phyloP scores from a whole-genome alignment of 37 sponge, comb jelly and placozoan genomes.

The Petrosia ficiformis region DNA sequence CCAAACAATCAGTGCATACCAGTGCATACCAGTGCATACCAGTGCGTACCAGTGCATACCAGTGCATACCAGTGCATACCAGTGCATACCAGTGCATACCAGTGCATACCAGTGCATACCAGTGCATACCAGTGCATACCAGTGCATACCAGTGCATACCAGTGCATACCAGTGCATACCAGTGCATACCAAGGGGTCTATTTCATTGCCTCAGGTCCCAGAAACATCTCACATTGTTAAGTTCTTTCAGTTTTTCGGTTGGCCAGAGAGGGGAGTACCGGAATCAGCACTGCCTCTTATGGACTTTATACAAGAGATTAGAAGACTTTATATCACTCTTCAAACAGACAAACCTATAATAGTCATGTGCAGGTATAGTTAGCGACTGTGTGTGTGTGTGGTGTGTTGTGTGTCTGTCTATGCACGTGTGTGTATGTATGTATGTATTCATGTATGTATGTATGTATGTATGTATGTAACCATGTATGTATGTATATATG shows the following conservation, averaged over 20 bases:
- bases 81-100: too few relatives aligned
- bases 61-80: too few relatives aligned
- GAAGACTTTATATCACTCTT: constrained; percentile 65
- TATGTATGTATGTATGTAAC: not conserved
- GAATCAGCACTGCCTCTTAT: constrained; percentile 58
- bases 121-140: too few relatives aligned
- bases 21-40: too few relatives aligned
- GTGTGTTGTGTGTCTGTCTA: too few relatives aligned
- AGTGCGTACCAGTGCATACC: too few relatives aligned
- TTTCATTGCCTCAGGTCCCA: constrained; percentile 15
- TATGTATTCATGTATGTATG: not conserved
- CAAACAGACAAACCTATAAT: constrained; percentile 52
- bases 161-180: too few relatives aligned
- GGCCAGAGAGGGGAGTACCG: constrained; percentile 85
- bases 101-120: too few relatives aligned
- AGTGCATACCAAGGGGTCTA: too few relatives aligned
- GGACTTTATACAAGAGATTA: constrained; percentile 77
- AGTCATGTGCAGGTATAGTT: constrained; percentile 80
- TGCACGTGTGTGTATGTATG: not conserved
- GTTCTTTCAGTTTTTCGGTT: constrained; percentile 83
- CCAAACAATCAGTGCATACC: too few relatives aligned
- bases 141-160: too few relatives aligned
- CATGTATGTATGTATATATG: not conserved
- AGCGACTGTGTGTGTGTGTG: not conserved
- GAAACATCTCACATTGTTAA: constrained; percentile 41